Conservation (phyloP, 2,797 vertebrate species). For the Podarcis siculus region DNA sequence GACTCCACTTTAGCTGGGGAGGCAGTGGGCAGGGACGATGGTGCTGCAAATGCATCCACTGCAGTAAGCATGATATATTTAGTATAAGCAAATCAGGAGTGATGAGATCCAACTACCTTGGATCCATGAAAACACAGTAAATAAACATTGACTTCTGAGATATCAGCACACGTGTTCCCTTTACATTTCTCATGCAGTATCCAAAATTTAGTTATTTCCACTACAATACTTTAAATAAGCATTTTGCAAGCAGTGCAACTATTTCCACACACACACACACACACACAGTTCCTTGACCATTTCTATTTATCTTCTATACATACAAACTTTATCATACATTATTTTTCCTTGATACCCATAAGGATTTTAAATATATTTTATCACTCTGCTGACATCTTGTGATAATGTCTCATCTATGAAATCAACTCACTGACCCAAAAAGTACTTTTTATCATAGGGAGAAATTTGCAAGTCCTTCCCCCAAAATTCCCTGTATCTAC, state of each 20-base stretch:
- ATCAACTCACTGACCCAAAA: background rate
- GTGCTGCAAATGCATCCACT: constrained; percentile 88
- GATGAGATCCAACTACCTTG: constrained; percentile 65
- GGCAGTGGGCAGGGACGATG: constrained; percentile 80
- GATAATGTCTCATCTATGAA: background rate
- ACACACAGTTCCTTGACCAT: background rate
- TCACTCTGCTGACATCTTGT: background rate
- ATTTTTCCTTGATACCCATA: background rate
- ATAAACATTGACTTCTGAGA: constrained; percentile 24
- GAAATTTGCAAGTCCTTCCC: background rate
- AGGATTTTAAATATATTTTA: background rate
- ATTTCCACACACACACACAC: too few relatives aligned
- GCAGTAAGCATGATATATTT: constrained; percentile 75
- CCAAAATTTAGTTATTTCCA: background rate
- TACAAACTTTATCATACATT: background rate
- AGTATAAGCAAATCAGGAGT: constrained; percentile 61
- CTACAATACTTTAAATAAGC: background rate
- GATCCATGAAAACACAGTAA: background rate
- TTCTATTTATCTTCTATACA: background rate
- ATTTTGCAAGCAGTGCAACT: background rate
- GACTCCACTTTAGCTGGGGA: constrained; percentile 91
- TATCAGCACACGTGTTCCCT: constrained; percentile 7
- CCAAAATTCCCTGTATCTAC: background rate
- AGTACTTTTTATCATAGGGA: background rate
- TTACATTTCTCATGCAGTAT: background rate